Percentiles rank a stretch among this genome's conserved stretches.
Evolutionary conservation across 2,888 invertebrate species (phyloP).

Genomic region (Chloromyia formosa): DNA sequence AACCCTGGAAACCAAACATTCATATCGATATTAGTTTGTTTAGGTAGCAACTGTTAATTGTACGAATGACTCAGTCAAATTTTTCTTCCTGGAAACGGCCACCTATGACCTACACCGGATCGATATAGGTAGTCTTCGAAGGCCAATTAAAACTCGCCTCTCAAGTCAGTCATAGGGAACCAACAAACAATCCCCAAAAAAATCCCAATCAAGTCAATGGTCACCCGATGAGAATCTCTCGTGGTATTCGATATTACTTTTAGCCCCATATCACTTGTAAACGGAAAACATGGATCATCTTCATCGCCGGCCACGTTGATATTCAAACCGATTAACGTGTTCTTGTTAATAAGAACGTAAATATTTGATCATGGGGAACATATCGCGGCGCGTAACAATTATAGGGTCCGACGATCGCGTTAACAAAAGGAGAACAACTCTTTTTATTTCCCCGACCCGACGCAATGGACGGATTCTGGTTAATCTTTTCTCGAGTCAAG

Average conservation of each 20-base stretch:
- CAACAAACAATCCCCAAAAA: neutral
- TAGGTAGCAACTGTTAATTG: no score
- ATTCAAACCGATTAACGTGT: conserved; percentile 42
- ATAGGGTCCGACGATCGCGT: conserved; percentile 36
- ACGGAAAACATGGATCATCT: no score
- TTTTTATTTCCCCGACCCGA: neutral
- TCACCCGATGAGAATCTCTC: neutral
- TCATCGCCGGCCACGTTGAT: no score
- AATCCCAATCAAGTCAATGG: neutral
- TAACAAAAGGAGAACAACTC: conserved; percentile 22
- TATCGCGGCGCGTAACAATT: conserved; percentile 34
- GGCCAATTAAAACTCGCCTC: no score
- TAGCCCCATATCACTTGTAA: neutral
- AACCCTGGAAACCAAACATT: no score
- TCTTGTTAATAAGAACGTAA: conserved; percentile 47
- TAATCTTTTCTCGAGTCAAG: no score
- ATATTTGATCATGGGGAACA: conserved; percentile 44
- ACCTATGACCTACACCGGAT: no score
- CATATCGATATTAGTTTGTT: no score
- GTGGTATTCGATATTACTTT: neutral
- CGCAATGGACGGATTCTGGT: conserved; percentile 3
- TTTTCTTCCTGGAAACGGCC: no score
- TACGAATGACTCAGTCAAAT: no score
- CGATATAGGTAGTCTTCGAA: no score
- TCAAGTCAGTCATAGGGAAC: no score